Evolutionary conservation across 1,140 invertebrate species (phyloP), one percentile per base, ranked within the genome.

Genomic region (Penaeus chinensis): DNA sequence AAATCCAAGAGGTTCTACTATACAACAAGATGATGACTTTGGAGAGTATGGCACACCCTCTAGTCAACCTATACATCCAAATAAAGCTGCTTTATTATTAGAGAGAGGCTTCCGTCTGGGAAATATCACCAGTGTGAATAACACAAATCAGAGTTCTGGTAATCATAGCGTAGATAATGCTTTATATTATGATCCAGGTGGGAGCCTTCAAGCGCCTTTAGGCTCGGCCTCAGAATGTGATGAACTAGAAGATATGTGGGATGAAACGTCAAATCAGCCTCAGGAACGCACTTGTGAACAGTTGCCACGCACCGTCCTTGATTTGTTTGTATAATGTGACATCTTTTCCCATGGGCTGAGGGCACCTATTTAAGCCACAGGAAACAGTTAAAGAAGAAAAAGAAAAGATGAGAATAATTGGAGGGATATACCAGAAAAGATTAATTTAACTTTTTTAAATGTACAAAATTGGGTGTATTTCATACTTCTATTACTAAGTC

Each of bases 241-340:
- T 69, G 82, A 88, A 19, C 27, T 90, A 37, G 87, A 86, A 54
- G 85, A 88, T 32, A 78, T 89, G 81, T 89, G 87, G 87, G 89
- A 90, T 37, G 89, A 90, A 60, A 60, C 61, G 24, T 65, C 82
- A 47, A 83, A 71, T 78, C 84, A 86, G 60, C 47, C 80, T 18
- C 84, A 86, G 47, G 84, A 85, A 62, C 61, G 77, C 18, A 86
- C 60, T n/a, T 32, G 60, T 47, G 88, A 89, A 27, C 83, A 89
- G 37, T 65, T 90, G 18, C 89, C 89, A 11, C 84, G 87, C 47
- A 90, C 89, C n/a, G 84, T 90, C n/a, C 86, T 90, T 18, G 89
- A 90, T 76, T 76, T 90, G 11, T 90, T 90, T 84, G 89, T 90
- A 16, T 90, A 66, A 87, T 69, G 63, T 62, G 54, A 54, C 16